Base-by-base conservation (phyloP, 2,797 vertebrate species). In the Gobionotothen gibberifrons region DNA sequence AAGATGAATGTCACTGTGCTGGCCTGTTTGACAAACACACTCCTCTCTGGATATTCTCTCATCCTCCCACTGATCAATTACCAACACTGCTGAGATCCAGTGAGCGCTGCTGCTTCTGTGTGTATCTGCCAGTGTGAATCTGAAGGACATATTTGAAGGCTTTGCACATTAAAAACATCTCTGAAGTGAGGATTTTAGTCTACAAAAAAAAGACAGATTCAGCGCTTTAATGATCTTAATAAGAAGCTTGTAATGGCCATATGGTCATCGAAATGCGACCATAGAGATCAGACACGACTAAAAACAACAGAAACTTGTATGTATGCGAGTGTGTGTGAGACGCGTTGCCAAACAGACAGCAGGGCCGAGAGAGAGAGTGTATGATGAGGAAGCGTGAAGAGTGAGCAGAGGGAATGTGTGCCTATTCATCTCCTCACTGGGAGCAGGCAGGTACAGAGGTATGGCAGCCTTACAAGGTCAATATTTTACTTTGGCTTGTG, bases 381-480 rank as follows among this genome's bases (percentile, higher is more conserved):
- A 49, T 40, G 74, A 88, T 72, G 85, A 79, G 48, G 49, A 66
- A 76, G 58, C 4, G 3, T 52, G 74, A 71, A 29, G 76, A 74
- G 72, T 26, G 68, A 79, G 74, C 53, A 12, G 65, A 82, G 70
- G 66, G 73, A 75, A 75, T 26, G 58, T 47, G 67, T n/a, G 43
- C 66, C 81, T 52, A 83, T 89, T 89, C 81, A 85, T 91, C 86
- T 86, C 72, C 69, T 64, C 43, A 9, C 72, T 66, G 40, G n/a
- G 72, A 86, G 84, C 84, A 69, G 70, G 64, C 80, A 86, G 85
- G 85, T 87, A 88, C 77, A 79, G 85, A 85, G 77, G 76, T 83
- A 85, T 81, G 88, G 85, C 87, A 86, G 85, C 78, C 80, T 79
- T 87, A 91, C 93, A 94, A 94, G 93, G 94, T 94, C 94, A 93